Percentiles rank a stretch among this genome's conserved stretches.
These are phyloP conservation scores for Conus betulinus DNA, from an alignment of 1,140 invertebrate genomes.

Conservation along the genomic window DNA sequence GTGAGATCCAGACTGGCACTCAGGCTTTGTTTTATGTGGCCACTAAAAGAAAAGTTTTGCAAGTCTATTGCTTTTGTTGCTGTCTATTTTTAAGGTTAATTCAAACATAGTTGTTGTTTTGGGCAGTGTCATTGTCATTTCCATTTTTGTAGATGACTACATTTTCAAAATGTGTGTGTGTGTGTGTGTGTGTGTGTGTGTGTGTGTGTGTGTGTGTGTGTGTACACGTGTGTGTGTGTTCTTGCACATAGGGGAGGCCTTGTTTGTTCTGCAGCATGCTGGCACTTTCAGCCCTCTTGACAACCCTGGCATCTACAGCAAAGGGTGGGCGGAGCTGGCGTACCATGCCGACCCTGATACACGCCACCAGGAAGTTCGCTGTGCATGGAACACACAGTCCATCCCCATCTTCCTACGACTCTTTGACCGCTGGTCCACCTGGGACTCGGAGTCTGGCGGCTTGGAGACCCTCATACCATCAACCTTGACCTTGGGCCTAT, in stretches of 20 bases:
- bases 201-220: constrained; percentile 7
- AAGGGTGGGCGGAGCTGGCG: constrained; percentile 69
- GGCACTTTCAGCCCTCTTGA: constrained; percentile 24
- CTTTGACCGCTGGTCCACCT: constrained; percentile 90
- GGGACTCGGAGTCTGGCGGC: constrained; percentile 86
- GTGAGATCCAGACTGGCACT: too few relatives aligned
- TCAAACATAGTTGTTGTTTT: too few relatives aligned
- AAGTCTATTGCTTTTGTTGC: too few relatives aligned
- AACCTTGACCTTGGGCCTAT: constrained; percentile 87
- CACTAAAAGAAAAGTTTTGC: too few relatives aligned
- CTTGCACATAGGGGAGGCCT: constrained; percentile 83
- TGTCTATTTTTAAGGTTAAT: too few relatives aligned
- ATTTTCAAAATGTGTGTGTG: too few relatives aligned
- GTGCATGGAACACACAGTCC: constrained; percentile 87
- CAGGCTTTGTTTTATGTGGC: too few relatives aligned
- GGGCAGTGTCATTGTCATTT: too few relatives aligned
- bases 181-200: constrained; percentile 16
- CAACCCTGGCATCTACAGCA: constrained; percentile 67
- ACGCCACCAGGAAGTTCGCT: constrained; percentile 79
- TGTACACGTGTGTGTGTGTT: neutral
- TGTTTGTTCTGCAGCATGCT: constrained; percentile 83
- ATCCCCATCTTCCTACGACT: constrained; percentile 90
- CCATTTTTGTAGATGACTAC: too few relatives aligned
- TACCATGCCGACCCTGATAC: constrained; percentile 79
- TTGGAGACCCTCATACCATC: constrained; percentile 90